Evolutionary conservation across 2,888 invertebrate species (phyloP), one percentile per base, ranked within the genome.

Genomic region (Geophilus truncorum): DNA sequence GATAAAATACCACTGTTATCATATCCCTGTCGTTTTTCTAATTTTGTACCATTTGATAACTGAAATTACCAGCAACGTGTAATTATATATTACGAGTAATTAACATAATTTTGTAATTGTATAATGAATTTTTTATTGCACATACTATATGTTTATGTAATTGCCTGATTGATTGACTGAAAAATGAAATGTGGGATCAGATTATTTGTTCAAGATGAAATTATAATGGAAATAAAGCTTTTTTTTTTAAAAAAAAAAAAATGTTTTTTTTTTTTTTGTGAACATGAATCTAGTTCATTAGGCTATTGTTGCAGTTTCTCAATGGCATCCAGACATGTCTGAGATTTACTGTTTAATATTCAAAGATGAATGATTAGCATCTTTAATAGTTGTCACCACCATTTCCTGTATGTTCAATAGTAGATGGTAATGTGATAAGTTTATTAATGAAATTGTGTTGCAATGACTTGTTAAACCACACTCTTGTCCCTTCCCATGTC

Each of bases 171-270:
- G 18, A 51, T 25, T 34, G 40, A 77, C 34, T 77, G 23, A 40
- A 77, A 77, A 40, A 32, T 34, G 77, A 77, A 77, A 77, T 77
- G n/a, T 77, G 77, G 40, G 77, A 77, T 34, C 40, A 51, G 18
- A 51, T 51, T 51, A 70, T 70, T 70, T 70, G 70, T 70, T 9
- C 28, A 23, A 51, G 51, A 51, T 77, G 77, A 77, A 77, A 34
- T 32, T 40, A 40, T 34, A 77, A 32, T 23, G 36, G 77, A 40
- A 40, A 36, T 77, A 34, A 34, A 77, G 30, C 32, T 77, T 77
- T 36, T 77, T 32, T 36, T 77, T 77, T 23, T 23, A 77, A 77
- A 40, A 77, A 30, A 23, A 51, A 10, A 28, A 21, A 21, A 62
- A 18, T 62, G 10, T 62, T 34, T 34, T 34, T 40, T 40, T 40